Evolutionary conservation across 2,113 vertebrate species (phyloP).

Genomic region (Labeo catla): DNA sequence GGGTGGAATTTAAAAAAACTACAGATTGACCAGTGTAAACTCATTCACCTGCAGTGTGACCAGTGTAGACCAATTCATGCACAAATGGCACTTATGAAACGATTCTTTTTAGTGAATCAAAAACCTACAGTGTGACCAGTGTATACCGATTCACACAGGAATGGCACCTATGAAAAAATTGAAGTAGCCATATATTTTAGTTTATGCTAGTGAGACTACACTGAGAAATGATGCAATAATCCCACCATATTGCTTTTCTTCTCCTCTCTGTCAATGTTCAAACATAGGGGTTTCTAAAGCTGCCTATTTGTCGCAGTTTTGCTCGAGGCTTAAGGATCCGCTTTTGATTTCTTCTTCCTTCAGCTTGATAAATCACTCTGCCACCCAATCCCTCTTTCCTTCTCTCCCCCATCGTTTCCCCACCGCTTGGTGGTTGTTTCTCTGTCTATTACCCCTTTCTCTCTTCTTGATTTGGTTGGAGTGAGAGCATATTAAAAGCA

Average conservation of each 20-base stretch:
- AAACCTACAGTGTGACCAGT: too few relatives aligned
- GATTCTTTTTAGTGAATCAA: not conserved
- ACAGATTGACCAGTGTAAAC: too few relatives aligned
- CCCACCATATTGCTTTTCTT: slow-evolving; percentile 7
- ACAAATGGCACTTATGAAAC: too few relatives aligned
- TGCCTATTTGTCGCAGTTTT: slow-evolving; percentile 6
- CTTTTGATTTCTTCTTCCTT: slow-evolving; percentile 20
- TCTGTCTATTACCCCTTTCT: not conserved
- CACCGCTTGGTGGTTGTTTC: not conserved
- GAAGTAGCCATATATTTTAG: not conserved
- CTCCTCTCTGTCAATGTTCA: not conserved
- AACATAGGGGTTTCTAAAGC: not conserved
- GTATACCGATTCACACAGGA: not conserved
- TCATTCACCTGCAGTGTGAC: not conserved
- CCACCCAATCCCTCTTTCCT: not conserved
- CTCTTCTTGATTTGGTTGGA: not conserved
- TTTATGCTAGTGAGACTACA: not conserved
- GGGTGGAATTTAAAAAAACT: too few relatives aligned
- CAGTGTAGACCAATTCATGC: not conserved
- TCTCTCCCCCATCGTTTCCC: not conserved
- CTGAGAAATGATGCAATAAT: not conserved
- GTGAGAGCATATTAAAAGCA: slow-evolving; percentile 30
- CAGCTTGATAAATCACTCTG: slow-evolving; percentile 15
- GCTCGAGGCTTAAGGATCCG: not conserved
- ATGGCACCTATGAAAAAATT: not conserved